Percentiles rank a stretch among this genome's conserved stretches.
These are phyloP conservation scores for Megaceryle torquata DNA, from an alignment of 2,113 vertebrate species.

Conservation along the genomic window DNA sequence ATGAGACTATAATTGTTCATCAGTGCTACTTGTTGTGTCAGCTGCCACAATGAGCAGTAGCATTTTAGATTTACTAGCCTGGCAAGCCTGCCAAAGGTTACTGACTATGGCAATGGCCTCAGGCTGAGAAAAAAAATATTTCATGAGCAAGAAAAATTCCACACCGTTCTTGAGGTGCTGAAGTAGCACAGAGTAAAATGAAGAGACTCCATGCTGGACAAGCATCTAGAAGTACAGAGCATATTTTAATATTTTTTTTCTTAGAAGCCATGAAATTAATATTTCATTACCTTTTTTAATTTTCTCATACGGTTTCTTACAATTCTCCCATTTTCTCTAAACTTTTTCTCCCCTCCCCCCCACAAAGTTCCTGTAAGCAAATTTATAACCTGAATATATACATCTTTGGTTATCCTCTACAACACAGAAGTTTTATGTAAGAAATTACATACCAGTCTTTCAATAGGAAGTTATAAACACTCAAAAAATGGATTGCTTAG, in stretches of 20 bases:
- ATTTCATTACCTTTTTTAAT: not conserved
- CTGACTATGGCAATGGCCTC: not conserved
- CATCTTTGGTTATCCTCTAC: not conserved
- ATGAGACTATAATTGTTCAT: slow-evolving; percentile 13
- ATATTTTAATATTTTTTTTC: slow-evolving; percentile 20
- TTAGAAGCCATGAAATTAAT: slow-evolving; percentile 29
- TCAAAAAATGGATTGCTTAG: not conserved
- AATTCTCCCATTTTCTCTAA: not conserved
- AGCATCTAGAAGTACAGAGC: not conserved
- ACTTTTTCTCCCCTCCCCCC: not conserved
- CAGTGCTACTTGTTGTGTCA: not conserved
- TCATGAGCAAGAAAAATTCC: not conserved
- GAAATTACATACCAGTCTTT: not conserved
- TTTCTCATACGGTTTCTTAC: not conserved
- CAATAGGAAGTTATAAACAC: slow-evolving; percentile 13
- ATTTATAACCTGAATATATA: not conserved
- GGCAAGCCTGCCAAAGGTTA: not conserved
- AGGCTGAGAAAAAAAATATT: not conserved
- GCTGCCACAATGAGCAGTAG: not conserved
- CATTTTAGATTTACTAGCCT: not conserved
- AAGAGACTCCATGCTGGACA: not conserved
- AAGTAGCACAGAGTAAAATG: slow-evolving; percentile 20
- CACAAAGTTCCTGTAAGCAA: not conserved
- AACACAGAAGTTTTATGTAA: not conserved
- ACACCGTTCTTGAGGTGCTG: slow-evolving; percentile 13